Base-by-base conservation (phyloP, 2,888 invertebrate species). In the Carabus problematicus region DNA sequence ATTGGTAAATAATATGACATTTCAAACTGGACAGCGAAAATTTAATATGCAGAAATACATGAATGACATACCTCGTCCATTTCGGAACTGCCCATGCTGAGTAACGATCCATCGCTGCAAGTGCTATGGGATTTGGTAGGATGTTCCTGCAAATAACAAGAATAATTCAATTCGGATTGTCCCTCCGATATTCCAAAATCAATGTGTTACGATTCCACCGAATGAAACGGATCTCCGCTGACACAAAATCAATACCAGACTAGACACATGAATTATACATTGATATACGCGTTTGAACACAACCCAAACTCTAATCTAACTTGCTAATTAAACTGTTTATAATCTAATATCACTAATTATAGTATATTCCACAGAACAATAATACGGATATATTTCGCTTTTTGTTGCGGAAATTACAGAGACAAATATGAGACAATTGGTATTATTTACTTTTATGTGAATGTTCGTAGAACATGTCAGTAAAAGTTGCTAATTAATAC, bases 71-170 rank as follows among this genome's bases (percentile, higher is more conserved):
- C 85, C 79, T 90, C 90, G 76, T 91, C 91, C 83, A 89, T 89
- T 82, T 91, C 91, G 16, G 90, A 91, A 80, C 91, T 91, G 75
- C 89, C 91, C 84, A 92, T 91, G 82, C 93, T 93, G 81, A 91
- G 87, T 75, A 93, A 84, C 72, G 91, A 91, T 75, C 90, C 90
- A 82, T 91, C 90, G 83, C 91, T 91, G 82, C 89, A 89, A 19
- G 89, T 82, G 75, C 82, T 82, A 75, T 82, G 82, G 55, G 82
- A 82, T 75, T 82, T 81, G 66, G 80, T 79, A 64, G 81, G 80
- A 77, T 80, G 81, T 78, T 83, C 83, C 84, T 84, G 77, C 41
- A 83, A 82, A 58, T 75, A 64, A 71, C 18, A 52, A 52, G 19
- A 18, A 52, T 52, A 14, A 52, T 52, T 52, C 52, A 16, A 18